Evolutionary conservation across 2,113 vertebrate genomes (phyloP), one percentile per base, ranked within the genome.

Genomic region (Ictalurus furcatus): DNA sequence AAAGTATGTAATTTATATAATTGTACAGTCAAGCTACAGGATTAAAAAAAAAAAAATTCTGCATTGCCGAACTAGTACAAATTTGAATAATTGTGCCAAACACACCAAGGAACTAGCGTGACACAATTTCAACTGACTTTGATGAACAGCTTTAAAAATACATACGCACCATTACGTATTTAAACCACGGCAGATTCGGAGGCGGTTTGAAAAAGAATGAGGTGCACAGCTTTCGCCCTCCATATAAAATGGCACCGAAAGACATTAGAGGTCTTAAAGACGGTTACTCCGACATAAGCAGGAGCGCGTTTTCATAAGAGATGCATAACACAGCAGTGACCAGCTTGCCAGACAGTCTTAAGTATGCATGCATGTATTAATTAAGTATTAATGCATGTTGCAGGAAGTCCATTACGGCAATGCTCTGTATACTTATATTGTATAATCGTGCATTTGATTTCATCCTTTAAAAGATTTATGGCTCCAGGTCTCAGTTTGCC

Each of bases 161-260:
- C 34, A 17, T 79, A n/a, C 16, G 13, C 44, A 12, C 34, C 85
- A 81, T 74, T 84, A 79, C 12, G 87, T 87, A 58, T 84, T 74
- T 69, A 48, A 90, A 86, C 83, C 85, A 78, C 86, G 87, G 90
- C 87, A 90, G 21, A 0, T 74, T 93, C 90, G 87, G 81, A 89
- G 82, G 84, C 88, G 89, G 93, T 92, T 94, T 94, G 89, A 93
- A 92, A 92, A 93, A 92, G 93, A 93, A 94, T 94, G 90, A 92
- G 89, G 93, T 90, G 92, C 90, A 91, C 89, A 87, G 78, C 30
- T 91, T 92, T 89, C 16, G 69, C 85, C 90, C 87, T 92, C 87
- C 87, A 89, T 87, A 90, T 85, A 91, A 93, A 91, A 91, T 19
- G 71, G 52, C 85, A 87, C 17, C 30, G 89, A 92, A 52, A 87